These are phyloP conservation scores for Lasius fuliginosus DNA, from an alignment of 2,888 invertebrate species.

Conservation along the genomic window DNA sequence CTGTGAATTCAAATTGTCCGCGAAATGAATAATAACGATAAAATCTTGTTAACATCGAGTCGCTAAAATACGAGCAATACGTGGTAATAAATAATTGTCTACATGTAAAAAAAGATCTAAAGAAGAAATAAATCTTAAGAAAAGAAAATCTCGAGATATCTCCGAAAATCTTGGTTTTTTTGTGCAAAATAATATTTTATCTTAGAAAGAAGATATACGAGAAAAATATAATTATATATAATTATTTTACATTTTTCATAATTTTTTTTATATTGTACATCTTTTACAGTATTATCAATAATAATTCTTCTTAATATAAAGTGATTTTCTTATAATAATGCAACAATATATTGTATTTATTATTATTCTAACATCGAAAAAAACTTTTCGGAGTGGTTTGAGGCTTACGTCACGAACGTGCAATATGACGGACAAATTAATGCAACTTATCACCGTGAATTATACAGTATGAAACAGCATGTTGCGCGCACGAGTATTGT, in stretches of 20 bases:
- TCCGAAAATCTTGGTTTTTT: not conserved
- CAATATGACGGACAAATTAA: slow-evolving; percentile 47
- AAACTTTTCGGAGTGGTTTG: not conserved
- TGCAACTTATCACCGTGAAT: slow-evolving; percentile 45
- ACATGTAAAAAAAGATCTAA: not conserved
- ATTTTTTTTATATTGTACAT: not conserved
- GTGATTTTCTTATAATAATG: not conserved
- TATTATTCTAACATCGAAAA: not conserved
- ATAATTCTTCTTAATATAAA: not conserved
- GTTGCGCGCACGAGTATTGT: slow-evolving; percentile 31
- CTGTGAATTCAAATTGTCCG: slow-evolving; percentile 9
- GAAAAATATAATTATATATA: not conserved
- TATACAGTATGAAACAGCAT: slow-evolving; percentile 38
- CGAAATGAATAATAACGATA: slow-evolving; percentile 46
- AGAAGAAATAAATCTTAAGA: not conserved
- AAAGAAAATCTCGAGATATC: not conserved
- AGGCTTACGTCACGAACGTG: not conserved
- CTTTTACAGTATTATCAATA: not conserved
- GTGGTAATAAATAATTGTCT: not conserved
- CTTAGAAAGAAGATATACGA: not conserved
- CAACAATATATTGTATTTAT: not conserved
- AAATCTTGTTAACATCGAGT: slow-evolving; percentile 13
- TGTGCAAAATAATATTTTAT: slow-evolving; percentile 11
- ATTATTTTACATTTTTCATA: not conserved
- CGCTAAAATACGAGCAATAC: not conserved